Conservation (phyloP, 2,888 invertebrate species). For the Leucophora obtusa region DNA sequence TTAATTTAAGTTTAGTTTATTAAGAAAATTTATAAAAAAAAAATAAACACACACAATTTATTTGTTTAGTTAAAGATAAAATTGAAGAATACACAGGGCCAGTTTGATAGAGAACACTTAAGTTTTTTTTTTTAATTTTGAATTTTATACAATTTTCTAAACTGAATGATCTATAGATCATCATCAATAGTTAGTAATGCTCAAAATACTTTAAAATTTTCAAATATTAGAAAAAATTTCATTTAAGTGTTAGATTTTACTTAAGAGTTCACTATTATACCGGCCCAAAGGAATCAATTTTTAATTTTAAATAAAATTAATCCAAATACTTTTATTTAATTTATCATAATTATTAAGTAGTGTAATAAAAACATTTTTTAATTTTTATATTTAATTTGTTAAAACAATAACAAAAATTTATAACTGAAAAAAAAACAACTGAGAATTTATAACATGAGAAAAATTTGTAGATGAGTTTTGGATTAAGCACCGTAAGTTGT, state of each 20-base stretch:
- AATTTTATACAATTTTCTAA: too few species aligned
- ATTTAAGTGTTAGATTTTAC: too few species aligned
- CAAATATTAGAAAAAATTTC: too few species aligned
- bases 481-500: too few species aligned
- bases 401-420: not conserved
- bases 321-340: constrained; percentile 19
- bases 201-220: too few species aligned
- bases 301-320: constrained; percentile 40
- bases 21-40: constrained; percentile 30
- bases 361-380: not conserved
- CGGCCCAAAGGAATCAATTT: constrained; percentile 22
- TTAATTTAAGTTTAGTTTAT: constrained; percentile 66
- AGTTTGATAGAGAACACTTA: too few species aligned
- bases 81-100: constrained; percentile 4
- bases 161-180: too few species aligned
- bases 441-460: constrained; percentile 7
- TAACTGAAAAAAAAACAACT: not conserved
- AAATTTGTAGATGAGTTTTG: not conserved
- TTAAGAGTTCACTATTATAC: too few species aligned
- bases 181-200: too few species aligned
- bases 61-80: not conserved
- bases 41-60: constrained; percentile 23
- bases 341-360: constrained; percentile 31
- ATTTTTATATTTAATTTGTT: not conserved
- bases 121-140: too few species aligned